These are phyloP conservation scores for Drosophila tripunctata DNA, from an alignment of 2,888 invertebrate species.

Conservation along the genomic window DNA sequence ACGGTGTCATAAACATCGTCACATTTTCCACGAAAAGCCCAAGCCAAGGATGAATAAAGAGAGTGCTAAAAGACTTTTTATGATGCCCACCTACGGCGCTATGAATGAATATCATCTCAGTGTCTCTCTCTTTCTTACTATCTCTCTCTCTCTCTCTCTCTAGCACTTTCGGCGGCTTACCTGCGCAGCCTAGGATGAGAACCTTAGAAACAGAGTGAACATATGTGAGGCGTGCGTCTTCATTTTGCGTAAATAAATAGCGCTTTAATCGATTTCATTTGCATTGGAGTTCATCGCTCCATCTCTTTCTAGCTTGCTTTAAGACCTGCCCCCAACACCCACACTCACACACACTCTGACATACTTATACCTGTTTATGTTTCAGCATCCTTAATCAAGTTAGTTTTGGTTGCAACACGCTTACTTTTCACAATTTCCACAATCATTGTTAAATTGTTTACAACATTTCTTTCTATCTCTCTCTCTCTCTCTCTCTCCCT, in stretches of 20 bases:
- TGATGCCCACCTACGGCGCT: slow-evolving; percentile 77
- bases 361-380: slow-evolving; percentile 42
- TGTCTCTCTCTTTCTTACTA: background rate
- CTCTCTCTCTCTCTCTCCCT: background rate
- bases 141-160: background rate
- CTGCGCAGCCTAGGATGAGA: slow-evolving; percentile 16
- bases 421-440: slow-evolving; percentile 25
- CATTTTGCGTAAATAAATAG: slow-evolving; percentile 14
- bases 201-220: background rate
- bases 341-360: too few species aligned
- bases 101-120: slow-evolving; percentile 71
- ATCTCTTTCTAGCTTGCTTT: background rate
- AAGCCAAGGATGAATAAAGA: slow-evolving; percentile 65
- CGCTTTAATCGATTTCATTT: slow-evolving; percentile 13
- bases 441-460: slow-evolving; percentile 36
- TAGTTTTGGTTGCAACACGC: slow-evolving; percentile 58
- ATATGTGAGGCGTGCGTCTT: slow-evolving; percentile 33
- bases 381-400: slow-evolving; percentile 43
- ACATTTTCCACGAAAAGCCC: slow-evolving; percentile 59
- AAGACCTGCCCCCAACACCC: slow-evolving; percentile 15
- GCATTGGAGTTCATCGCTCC: background rate
- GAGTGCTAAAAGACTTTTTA: slow-evolving; percentile 80
- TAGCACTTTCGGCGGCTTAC: slow-evolving; percentile 13
- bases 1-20: slow-evolving; percentile 52
- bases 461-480: slow-evolving; percentile 7